Evolutionary conservation across 1,140 invertebrate genomes (phyloP), one percentile per base, ranked within the genome.

Genomic region (Aricia agestis): DNA sequence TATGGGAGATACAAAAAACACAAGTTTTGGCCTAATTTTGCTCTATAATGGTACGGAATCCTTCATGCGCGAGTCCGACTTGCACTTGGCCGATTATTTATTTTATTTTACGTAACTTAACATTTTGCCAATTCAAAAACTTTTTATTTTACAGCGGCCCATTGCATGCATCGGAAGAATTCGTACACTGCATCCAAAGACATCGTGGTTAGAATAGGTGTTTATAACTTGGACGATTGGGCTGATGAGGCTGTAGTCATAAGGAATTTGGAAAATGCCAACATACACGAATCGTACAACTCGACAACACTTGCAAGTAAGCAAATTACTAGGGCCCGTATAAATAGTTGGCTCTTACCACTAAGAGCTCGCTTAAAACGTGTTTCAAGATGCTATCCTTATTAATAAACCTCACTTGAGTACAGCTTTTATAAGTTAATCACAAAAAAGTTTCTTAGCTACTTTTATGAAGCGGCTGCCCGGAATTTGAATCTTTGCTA

Each of bases 201-300:
- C 65, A 76, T 92, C 0, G 80, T 91, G 6, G 77, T 92, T 6
- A 89, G 86, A 68, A 76, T 92, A 2, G 93, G 93, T 0, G 90
- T 88, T 6, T 91, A 85, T 77, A 90, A 93, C 66, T 79, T 93
- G 6, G 82, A 90, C 66, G 86, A 92, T 68, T 93, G 92, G 92
- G 84, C 85, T 2, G 89, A 92, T 59, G 89, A 90, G 25, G 76
- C 89, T 32, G 84, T 77, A 0, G 82, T 92, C 13, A 83, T 80
- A 1, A 76, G 85, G 19, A 83, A 86, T 1, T 68, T 89, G 0
- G 73, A 83, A 1, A 31, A 83, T 67, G 85, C 90, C 66, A 15
- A 75, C 73, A 82, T 92, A 78, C 84, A 90, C 52, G 81, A 88
- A 7, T 65, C 75, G 0, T 91, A 82, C 59, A 86, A 87, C 59